These are phyloP conservation scores for Lepus europaeus DNA, from an alignment of 2,113 vertebrate genomes.

Conservation along the genomic window DNA sequence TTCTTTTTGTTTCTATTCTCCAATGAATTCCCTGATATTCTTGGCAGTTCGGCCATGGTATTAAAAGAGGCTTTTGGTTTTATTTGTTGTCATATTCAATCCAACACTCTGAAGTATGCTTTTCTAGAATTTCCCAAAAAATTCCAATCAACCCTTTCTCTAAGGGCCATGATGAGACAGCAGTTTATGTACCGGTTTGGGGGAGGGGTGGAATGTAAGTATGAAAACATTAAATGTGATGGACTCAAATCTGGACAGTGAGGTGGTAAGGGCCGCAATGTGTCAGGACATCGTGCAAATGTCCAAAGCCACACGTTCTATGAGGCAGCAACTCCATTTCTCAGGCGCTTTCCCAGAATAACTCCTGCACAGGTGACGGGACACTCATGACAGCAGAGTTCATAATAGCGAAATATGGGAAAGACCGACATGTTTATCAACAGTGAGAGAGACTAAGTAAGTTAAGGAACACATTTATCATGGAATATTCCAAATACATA, in stretches of 20 bases:
- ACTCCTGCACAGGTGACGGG: background rate
- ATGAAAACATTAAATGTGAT: background rate
- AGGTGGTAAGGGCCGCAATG: background rate
- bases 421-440: background rate
- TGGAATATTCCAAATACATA: background rate
- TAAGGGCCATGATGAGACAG: background rate
- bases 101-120: background rate
- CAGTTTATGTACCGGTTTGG: background rate
- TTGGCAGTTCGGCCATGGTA: background rate
- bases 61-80: background rate
- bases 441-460: background rate
- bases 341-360: background rate
- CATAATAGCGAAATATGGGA: background rate
- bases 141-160: background rate
- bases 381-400: too few relatives aligned
- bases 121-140: slow-evolving; percentile 1
- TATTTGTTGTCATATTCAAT: background rate
- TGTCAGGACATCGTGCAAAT: background rate
- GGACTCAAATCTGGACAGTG: background rate
- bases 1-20: background rate
- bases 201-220: background rate
- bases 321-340: background rate
- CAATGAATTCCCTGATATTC: background rate
- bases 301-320: background rate
- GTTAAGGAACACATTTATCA: background rate